Evolutionary conservation across 2,888 invertebrate genomes (phyloP).

Genomic region (Eristalis pertinax): DNA sequence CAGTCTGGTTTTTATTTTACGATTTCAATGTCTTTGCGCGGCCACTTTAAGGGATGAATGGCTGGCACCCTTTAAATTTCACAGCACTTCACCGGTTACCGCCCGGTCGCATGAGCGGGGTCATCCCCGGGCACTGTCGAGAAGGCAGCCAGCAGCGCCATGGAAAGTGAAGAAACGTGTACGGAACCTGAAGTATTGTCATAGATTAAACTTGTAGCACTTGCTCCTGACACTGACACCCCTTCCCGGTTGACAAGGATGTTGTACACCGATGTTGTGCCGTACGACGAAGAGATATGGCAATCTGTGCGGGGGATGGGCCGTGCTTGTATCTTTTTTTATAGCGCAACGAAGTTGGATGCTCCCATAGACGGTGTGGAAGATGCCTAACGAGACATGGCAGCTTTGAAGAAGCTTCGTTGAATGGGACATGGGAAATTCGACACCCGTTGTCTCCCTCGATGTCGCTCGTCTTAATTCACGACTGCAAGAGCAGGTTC

Average conservation of each 20-base stretch:
- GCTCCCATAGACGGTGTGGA: neutral
- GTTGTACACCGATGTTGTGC: slow-evolving; percentile 45
- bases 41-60: slow-evolving; percentile 28
- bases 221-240: slow-evolving; percentile 19
- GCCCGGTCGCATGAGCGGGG: neutral
- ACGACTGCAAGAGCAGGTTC: slow-evolving; percentile 25
- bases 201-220: slow-evolving; percentile 48
- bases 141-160: neutral
- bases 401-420: slow-evolving; percentile 6
- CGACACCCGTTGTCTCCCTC: slow-evolving; percentile 17
- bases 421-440: slow-evolving; percentile 23
- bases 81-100: neutral
- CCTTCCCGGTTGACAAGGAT: neutral
- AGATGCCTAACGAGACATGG: slow-evolving; percentile 21
- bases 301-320: neutral
- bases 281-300: slow-evolving; percentile 2
- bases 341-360: slow-evolving; percentile 13
- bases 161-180: slow-evolving; percentile 1
- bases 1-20: neutral
- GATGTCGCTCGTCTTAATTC: neutral
- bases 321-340: slow-evolving; percentile 24
- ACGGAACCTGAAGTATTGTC: slow-evolving; percentile 23
- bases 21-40: neutral
- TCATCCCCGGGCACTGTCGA: neutral
- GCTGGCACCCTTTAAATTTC: neutral